These are phyloP conservation scores for Gymnorhina tibicen DNA, from an alignment of 2,113 vertebrate genomes.

Conservation along the genomic window DNA sequence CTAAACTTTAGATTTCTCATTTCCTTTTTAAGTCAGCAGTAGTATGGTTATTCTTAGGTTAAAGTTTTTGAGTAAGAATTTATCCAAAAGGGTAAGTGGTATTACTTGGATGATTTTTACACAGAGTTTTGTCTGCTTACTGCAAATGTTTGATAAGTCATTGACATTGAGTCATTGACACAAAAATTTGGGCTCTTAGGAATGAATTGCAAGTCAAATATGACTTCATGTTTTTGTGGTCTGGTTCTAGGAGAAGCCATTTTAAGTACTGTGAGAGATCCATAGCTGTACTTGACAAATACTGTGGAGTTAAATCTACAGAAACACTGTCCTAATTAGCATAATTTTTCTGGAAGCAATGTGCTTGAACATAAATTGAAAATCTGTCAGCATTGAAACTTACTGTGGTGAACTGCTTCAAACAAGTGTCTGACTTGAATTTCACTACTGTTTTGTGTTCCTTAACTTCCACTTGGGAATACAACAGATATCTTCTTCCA, in stretches of 20 bases:
- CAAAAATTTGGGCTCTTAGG: background rate
- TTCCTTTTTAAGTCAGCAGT: background rate
- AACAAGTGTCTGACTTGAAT: background rate
- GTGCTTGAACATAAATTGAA: background rate
- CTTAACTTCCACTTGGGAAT: background rate
- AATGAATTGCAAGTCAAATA: background rate
- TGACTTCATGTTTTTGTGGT: rapidly evolving
- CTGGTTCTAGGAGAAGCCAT: background rate
- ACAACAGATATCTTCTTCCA: background rate
- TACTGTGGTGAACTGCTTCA: background rate
- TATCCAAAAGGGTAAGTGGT: background rate
- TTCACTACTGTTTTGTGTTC: background rate
- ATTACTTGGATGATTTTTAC: background rate
- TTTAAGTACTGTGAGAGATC: background rate
- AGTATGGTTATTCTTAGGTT: background rate
- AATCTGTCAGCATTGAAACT: background rate
- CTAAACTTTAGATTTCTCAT: background rate
- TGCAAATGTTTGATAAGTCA: background rate
- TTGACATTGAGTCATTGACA: background rate
- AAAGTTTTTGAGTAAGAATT: background rate
- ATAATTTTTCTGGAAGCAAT: background rate
- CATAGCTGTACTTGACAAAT: background rate
- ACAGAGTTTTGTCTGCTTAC: background rate
- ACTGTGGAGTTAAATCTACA: background rate
- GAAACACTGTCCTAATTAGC: background rate